Evolutionary conservation across 1,140 invertebrate species (phyloP).

Genomic region (Orchestia grillus): DNA sequence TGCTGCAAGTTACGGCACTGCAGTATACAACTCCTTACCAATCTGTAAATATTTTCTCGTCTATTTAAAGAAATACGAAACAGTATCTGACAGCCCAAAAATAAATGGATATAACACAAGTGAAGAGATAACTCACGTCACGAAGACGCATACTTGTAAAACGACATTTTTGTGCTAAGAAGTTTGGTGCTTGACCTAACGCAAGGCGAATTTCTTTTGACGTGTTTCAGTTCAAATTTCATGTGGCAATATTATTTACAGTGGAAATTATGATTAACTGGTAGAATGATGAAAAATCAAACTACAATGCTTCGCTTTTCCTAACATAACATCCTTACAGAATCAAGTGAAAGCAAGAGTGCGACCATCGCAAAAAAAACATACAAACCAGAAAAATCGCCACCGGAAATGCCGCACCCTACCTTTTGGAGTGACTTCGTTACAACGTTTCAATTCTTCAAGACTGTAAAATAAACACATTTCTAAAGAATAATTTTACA

Average conservation of each 20-base stretch:
- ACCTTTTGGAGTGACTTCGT: neutral
- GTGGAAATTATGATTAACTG: neutral
- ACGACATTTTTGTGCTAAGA: neutral
- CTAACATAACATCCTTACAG: neutral
- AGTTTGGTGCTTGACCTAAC: neutral
- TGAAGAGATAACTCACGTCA: neutral
- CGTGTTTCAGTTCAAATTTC: neutral
- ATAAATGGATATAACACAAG: neutral
- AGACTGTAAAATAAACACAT: neutral
- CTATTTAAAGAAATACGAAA: neutral
- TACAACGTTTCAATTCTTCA: neutral
- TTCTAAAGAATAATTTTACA: neutral
- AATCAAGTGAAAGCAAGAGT: neutral
- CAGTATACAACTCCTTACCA: neutral
- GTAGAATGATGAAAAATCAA: neutral
- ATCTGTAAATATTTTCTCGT: neutral
- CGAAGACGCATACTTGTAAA: neutral
- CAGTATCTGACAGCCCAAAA: neutral
- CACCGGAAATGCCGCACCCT: neutral
- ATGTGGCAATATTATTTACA: neutral
- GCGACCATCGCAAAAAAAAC: neutral
- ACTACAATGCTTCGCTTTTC: neutral
- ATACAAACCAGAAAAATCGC: neutral
- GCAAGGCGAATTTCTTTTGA: neutral
- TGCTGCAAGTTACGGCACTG: neutral